Base-by-base conservation (phyloP, 92 coral and sea anemone genomes). In the Epizoanthus illoricatus region DNA sequence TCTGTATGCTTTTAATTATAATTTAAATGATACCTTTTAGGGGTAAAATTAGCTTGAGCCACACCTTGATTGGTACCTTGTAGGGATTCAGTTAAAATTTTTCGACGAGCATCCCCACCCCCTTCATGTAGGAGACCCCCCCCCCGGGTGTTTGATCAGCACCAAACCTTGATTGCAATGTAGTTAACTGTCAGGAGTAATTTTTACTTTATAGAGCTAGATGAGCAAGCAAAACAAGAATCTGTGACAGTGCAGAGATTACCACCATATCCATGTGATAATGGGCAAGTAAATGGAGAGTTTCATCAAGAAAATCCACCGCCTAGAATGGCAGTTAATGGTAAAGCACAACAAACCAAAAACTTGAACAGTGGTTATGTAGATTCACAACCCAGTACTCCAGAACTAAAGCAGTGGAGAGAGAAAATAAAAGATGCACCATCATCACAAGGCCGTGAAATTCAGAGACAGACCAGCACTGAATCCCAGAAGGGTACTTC, bases 401-500 rank as follows among this genome's bases (percentile, higher is more conserved):
- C 75, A 43, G 59, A 71, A 6, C 1, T 71, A 8, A 2, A 71
- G 43, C 19, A 67, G 21, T 15, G 49, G 18, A 67, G 49, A 19
- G 49, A 33, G 7, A 19, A 67, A 15, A 19, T 43, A 18, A 18
- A 67, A n/a, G 49, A 18, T 15, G 15, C 47, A 12, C 72, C 39
- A 10, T 15, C 3, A n/a, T 43, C 49, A 8, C 49, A 39, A 13
- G 45, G 45, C 18, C 20, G 7, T 3, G 17, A 55, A 17, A 21
- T 73, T 12, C 33, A 54, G 65, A 73, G 79, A 54, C 79, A 73
- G 64, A 52, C 5, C 36, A 73, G 79, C 42, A 73, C 65, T 9
- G 21, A 24, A 6, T 73, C 79, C 54, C 79, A 73, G 15, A 73
- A 55, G 79, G 19, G 79, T 54, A 24, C 56, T 20, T 73, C 79